phyloP scores from a whole-genome alignment of 2,113 vertebrate species.

The Gopherus flavomarginatus region DNA sequence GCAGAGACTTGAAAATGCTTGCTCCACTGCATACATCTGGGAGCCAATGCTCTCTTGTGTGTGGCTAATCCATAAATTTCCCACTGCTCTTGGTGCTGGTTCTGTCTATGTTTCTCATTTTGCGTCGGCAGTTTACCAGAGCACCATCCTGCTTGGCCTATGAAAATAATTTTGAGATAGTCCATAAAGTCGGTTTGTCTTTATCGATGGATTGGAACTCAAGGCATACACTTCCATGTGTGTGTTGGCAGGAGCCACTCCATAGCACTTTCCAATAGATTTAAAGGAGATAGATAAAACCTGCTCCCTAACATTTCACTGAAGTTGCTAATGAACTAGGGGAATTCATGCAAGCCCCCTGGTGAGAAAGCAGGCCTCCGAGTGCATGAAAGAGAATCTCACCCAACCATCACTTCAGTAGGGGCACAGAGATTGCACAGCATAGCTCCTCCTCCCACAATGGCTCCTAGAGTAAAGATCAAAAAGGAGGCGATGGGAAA shows the following conservation, averaged over 20 bases:
- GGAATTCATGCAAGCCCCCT: neutral
- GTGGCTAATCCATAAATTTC: slow-evolving; percentile 35
- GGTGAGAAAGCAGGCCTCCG: neutral
- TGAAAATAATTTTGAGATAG: neutral
- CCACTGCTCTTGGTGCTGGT: slow-evolving; percentile 25
- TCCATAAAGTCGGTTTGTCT: neutral
- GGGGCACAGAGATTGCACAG: neutral
- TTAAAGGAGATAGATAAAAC: neutral
- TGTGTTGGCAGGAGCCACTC: neutral
- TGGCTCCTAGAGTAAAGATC: neutral
- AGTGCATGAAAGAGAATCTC: neutral
- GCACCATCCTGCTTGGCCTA: neutral
- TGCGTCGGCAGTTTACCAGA: neutral
- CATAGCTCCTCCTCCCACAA: neutral
- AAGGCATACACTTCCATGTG: neutral
- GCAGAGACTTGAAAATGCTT: neutral
- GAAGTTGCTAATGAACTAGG: neutral
- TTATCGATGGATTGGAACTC: too few species aligned
- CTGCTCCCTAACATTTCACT: neutral
- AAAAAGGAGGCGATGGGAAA: neutral
- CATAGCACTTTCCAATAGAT: neutral
- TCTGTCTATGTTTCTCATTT: neutral
- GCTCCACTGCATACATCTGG: neutral
- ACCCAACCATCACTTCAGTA: neutral
- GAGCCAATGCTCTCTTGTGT: neutral